Evolutionary conservation across 2,888 invertebrate genomes (phyloP), one percentile per base, ranked within the genome.

Genomic region (Mesopsocus fuscifrons): DNA sequence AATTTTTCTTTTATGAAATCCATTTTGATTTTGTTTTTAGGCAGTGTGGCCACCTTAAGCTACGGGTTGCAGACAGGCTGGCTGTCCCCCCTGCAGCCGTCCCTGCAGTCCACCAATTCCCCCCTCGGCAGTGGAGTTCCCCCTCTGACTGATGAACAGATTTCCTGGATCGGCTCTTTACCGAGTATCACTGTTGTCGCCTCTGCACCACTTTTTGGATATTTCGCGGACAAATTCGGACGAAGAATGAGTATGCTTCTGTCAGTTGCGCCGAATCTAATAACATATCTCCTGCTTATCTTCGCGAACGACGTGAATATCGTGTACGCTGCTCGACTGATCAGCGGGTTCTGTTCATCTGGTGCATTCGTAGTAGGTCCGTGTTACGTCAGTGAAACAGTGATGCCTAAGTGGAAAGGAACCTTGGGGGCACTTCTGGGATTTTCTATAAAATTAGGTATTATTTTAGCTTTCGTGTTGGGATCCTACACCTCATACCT

Each of bases 301-400:
- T 58, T 68, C 22, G 62, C 69, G 0, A 56, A 54, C 3, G 59
- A 64, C 9, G 54, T 64, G 1, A 50, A 48, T 1, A 54, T 65
- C 17, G 57, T 74, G 1, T 56, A 68, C 11, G 53, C 59, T 1
- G 68, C 66, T 0, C 59, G 72, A 38, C 65, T 74, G 34, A 49
- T 75, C 1, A 59, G 65, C 1, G 78, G 78, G 0, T 51, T 71
- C 2, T 61, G 66, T 0, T 66, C 65, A 1, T 71, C 70, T 1
- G 62, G 66, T 1, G 55, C 61, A 1, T 54, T 72, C 3, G 64
- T 68, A 2, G 59, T 68, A 16, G 61, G 65, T 0, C 72, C 77
- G 0, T 63, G 73, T 4, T 71, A 68, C 51, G 64, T 68, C 18
- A 66, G 69, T 1, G 79, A 79, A 56, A 66, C 73, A 0, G 64